phyloP scores from a whole-genome alignment of 2,797 vertebrate species.

The Cebuella pygmaea region DNA sequence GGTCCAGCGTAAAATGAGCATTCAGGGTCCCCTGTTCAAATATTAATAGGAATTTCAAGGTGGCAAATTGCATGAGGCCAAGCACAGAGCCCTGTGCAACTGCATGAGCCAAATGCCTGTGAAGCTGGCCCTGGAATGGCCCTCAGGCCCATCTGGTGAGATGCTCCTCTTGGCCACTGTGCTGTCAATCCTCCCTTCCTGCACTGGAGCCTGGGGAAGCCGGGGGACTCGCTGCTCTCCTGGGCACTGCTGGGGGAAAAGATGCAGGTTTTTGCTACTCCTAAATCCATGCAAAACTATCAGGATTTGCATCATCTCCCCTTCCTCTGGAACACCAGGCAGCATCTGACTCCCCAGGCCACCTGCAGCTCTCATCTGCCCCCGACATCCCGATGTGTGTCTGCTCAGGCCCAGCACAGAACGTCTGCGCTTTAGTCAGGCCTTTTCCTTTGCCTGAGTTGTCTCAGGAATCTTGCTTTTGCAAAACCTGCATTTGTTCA shows the following conservation, averaged over 20 bases:
- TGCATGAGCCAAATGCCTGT: accelerated
- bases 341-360: neutral
- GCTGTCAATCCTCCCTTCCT: neutral
- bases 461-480: neutral
- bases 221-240: accelerated
- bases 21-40: neutral
- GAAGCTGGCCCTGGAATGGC: neutral
- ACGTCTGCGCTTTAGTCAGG: neutral
- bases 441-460: neutral
- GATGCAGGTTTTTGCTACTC: neutral
- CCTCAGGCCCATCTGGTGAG: neutral
- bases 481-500: neutral
- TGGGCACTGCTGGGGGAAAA: neutral
- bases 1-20: neutral
- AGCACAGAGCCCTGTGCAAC: neutral
- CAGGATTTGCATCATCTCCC: neutral
- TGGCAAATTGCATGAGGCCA: neutral
- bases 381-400: accelerated
- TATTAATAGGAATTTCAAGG: neutral
- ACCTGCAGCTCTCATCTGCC: neutral
- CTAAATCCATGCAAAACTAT: neutral
- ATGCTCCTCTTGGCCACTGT: neutral
- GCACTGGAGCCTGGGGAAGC: accelerated
- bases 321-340: neutral
- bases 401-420: neutral